Percentiles rank a stretch among this genome's conserved stretches.
phyloP scores from a whole-genome alignment of 2,888 invertebrate species.

The Conomelus anceps region DNA sequence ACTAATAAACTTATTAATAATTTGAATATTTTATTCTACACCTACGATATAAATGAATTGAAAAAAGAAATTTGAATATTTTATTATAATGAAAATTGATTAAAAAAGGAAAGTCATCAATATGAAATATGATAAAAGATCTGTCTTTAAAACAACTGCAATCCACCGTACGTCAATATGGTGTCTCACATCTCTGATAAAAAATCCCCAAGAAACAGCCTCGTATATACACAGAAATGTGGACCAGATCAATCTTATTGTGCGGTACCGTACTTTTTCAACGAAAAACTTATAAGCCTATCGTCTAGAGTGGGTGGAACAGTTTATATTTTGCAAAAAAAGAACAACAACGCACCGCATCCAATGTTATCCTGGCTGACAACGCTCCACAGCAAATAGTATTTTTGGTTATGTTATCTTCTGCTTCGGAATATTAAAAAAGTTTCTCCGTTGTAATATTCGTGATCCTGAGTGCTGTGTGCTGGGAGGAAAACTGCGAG shows the following conservation, averaged over 20 bases:
- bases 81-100: too few relatives aligned
- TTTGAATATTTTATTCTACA: too few relatives aligned
- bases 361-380: not conserved
- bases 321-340: not conserved
- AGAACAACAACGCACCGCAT: not conserved
- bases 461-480: not conserved
- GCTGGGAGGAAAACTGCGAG: not conserved
- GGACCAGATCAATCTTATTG: not conserved
- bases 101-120: too few relatives aligned
- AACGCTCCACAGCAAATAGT: not conserved
- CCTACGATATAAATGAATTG: too few relatives aligned
- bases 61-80: too few relatives aligned
- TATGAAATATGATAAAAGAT: too few relatives aligned
- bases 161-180: too few relatives aligned
- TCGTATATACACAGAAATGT: too few relatives aligned
- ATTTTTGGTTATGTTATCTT: not conserved
- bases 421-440: not conserved
- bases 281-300: not conserved
- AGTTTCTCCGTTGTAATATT: not conserved
- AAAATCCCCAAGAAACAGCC: too few relatives aligned
- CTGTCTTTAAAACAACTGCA: too few relatives aligned
- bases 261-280: not conserved
- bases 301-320: not conserved
- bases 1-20: too few relatives aligned
- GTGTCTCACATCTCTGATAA: too few relatives aligned